These are phyloP conservation scores for Oreochromis niloticus DNA, from an alignment of 2,113 vertebrate species.

Conservation along the genomic window DNA sequence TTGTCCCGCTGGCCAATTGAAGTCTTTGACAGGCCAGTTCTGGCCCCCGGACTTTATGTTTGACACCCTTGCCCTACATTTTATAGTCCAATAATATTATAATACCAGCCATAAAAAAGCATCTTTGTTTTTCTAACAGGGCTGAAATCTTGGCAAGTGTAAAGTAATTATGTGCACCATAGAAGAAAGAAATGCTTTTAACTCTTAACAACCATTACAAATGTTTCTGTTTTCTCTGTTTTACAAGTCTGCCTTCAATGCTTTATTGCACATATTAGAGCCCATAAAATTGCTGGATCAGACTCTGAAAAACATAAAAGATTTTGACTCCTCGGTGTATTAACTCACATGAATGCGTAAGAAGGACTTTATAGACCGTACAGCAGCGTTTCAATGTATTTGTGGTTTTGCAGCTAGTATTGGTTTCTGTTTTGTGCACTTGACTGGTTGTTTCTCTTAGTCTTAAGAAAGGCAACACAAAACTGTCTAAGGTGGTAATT, in stretches of 20 bases:
- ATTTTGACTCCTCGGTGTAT: neutral
- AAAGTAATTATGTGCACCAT: neutral
- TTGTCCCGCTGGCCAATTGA: neutral
- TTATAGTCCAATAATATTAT: neutral
- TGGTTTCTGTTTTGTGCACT: neutral
- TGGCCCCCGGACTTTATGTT: neutral
- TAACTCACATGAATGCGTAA: neutral
- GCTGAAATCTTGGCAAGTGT: neutral
- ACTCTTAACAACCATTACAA: neutral
- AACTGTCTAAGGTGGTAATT: neutral
- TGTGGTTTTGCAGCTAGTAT: neutral
- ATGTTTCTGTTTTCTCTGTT: conserved; percentile 5
- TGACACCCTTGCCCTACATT: neutral
- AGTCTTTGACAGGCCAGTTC: neutral
- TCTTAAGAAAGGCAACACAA: neutral
- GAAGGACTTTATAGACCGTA: neutral
- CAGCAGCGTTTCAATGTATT: neutral
- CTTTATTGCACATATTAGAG: neutral
- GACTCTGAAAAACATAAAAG: neutral
- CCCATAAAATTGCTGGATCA: conserved; percentile 3
- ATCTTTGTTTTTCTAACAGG: neutral
- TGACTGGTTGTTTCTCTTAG: neutral
- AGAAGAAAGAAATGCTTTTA: neutral
- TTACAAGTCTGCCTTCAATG: neutral
- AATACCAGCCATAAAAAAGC: neutral